Percentiles rank a stretch among this genome's conserved stretches.
Evolutionary conservation across 2,797 vertebrate genomes (phyloP).

Genomic region (Balearica regulorum): DNA sequence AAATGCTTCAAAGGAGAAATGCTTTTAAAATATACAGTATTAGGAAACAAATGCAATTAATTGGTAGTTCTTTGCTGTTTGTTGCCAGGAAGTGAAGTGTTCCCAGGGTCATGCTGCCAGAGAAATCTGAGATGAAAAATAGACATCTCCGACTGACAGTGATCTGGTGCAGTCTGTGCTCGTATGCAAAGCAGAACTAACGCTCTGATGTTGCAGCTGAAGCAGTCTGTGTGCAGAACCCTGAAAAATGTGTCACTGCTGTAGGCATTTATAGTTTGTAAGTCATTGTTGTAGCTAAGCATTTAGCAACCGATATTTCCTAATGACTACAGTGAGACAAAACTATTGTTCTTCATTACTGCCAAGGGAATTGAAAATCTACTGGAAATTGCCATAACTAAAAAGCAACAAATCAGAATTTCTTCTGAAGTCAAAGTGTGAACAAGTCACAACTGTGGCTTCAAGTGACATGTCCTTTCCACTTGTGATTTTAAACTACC

Average conservation of each 20-base stretch:
- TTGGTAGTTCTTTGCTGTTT: not conserved
- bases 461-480: not conserved
- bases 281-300: slow-evolving; percentile 1
- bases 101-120: not conserved
- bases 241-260: slow-evolving; percentile 1
- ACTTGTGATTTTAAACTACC: not conserved
- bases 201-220: not conserved
- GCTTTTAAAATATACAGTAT: not conserved
- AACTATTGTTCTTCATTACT: not conserved
- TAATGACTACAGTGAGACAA: not conserved
- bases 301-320: slow-evolving; percentile 17
- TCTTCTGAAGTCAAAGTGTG: not conserved
- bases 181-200: not conserved
- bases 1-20: not conserved
- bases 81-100: not conserved
- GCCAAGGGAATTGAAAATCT: not conserved
- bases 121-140: not conserved
- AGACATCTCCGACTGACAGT: not conserved
- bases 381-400: not conserved
- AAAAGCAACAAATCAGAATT: not conserved
- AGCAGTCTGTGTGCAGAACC: not conserved
- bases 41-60: not conserved
- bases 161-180: not conserved
- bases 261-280: not conserved
- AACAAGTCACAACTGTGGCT: not conserved